Conservation (phyloP, 92 coral and sea anemone species). For the Palythoa caribaeorum region DNA sequence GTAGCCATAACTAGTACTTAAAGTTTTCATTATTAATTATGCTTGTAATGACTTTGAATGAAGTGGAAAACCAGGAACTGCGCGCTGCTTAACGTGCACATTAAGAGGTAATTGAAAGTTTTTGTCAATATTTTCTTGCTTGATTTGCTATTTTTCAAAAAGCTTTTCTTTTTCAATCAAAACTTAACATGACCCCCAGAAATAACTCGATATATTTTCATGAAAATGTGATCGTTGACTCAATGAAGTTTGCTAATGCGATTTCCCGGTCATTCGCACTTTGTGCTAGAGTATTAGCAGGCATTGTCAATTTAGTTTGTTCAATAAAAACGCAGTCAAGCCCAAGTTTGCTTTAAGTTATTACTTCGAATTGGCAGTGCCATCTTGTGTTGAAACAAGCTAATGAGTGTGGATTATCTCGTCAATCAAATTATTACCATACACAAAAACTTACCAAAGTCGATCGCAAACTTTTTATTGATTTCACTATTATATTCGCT, state of each 20-base stretch:
- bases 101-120: slow-evolving; percentile 41
- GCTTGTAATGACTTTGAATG: slow-evolving; percentile 1
- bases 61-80: neutral
- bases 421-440: slow-evolving; percentile 68
- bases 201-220: slow-evolving; percentile 29
- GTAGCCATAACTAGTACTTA: slow-evolving; percentile 11
- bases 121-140: slow-evolving; percentile 70
- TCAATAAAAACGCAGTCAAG: slow-evolving; percentile 40
- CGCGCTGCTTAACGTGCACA: slow-evolving; percentile 47
- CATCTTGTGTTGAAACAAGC: slow-evolving; percentile 29
- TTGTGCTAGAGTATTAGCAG: slow-evolving; percentile 27
- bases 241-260: slow-evolving; percentile 53
- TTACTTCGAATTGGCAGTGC: slow-evolving; percentile 25
- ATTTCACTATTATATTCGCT: slow-evolving; percentile 11
- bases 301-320: slow-evolving; percentile 40
- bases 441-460: slow-evolving; percentile 1
- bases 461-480: slow-evolving; percentile 1
- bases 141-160: slow-evolving; percentile 61
- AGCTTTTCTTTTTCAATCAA: slow-evolving; percentile 60
- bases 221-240: slow-evolving; percentile 27
- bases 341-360: slow-evolving; percentile 39
- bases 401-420: slow-evolving; percentile 72
- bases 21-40: slow-evolving; percentile 38
- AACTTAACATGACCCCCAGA: slow-evolving; percentile 22
- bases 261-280: slow-evolving; percentile 56